A percentile compares a stretch with the other conserved stretches of the same genome.
These are phyloP conservation scores for Denticeps clupeoides DNA, from an alignment of 2,797 vertebrate genomes.

Conservation along the genomic window DNA sequence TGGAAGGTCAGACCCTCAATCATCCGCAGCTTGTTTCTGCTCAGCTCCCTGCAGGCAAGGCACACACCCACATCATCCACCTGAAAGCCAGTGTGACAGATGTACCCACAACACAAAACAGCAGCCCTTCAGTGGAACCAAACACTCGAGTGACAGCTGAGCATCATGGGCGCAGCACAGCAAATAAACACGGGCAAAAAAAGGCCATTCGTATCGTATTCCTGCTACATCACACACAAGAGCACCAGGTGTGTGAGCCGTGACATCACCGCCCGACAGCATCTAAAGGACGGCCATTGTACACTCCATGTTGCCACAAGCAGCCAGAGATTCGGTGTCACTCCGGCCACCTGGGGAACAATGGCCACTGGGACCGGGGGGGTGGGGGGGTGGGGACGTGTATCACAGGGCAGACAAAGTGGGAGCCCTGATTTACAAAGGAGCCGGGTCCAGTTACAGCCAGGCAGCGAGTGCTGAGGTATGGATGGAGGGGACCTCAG, in stretches of 20 bases:
- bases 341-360: constrained; percentile 42
- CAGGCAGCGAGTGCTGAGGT: constrained; percentile 8
- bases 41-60: constrained; percentile 74
- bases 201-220: no score
- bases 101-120: no score
- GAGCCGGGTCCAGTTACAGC: background rate
- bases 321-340: constrained; percentile 45
- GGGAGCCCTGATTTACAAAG: constrained; percentile 6
- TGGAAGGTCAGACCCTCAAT: constrained; percentile 95
- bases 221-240: no score
- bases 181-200: no score
- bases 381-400: constrained; percentile 1
- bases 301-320: constrained; percentile 32
- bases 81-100: no score
- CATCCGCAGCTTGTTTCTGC: constrained; percentile 85
- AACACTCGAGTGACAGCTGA: no score
- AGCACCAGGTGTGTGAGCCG: constrained; percentile 15
- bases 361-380: constrained; percentile 35
- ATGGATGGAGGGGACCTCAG: background rate
- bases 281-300: constrained; percentile 26
- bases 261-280: constrained; percentile 2
- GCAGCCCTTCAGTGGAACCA: constrained; percentile 19
- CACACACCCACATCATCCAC: constrained; percentile 11
- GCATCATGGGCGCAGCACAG: no score
- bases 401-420: no score